Evolutionary conservation across 2,888 invertebrate species (phyloP).

Genomic region (Spilosoma lubricipeda): DNA sequence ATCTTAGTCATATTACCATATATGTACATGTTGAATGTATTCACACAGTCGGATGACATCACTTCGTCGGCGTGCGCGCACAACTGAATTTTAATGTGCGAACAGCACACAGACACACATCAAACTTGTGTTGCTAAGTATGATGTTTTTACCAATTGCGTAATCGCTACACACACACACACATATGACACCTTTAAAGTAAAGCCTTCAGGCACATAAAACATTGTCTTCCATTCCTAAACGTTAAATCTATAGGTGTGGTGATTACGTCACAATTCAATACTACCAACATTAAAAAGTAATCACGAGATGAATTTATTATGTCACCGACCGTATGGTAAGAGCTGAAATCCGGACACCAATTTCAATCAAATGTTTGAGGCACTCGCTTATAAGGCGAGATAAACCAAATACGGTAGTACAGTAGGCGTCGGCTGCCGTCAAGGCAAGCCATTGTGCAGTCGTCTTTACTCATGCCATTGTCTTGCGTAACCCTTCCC

Average conservation of each 20-base stretch:
- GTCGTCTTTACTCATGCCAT: conserved; percentile 68
- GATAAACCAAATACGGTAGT: conserved; percentile 73
- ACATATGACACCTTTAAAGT: conserved; percentile 27
- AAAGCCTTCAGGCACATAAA: conserved; percentile 26
- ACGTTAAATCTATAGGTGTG: conserved; percentile 32
- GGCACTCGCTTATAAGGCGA: conserved; percentile 78
- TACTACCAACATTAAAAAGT: conserved; percentile 21
- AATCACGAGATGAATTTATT: conserved; percentile 26
- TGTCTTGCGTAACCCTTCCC: conserved; percentile 77
- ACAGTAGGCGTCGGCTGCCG: conserved; percentile 77
- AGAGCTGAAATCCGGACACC: conserved; percentile 54
- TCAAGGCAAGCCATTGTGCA: conserved; percentile 63
- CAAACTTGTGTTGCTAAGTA: conserved; percentile 63
- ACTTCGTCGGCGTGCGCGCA: conserved; percentile 60
- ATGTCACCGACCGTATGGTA: conserved; percentile 65
- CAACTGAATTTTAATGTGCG: conserved; percentile 76
- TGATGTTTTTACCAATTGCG: conserved; percentile 56
- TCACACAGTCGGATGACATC: conserved; percentile 79
- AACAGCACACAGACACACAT: conserved; percentile 62
- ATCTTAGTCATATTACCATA: conserved; percentile 81
- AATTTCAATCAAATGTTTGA: conserved; percentile 66
- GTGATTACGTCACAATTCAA: conserved; percentile 44
- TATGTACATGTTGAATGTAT: conserved; percentile 66
- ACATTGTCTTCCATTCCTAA: conserved; percentile 24
- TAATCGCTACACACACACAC: conserved; percentile 46